Evolutionary conservation across 2,113 vertebrate species (phyloP).

Genomic region (Strix aluco): DNA sequence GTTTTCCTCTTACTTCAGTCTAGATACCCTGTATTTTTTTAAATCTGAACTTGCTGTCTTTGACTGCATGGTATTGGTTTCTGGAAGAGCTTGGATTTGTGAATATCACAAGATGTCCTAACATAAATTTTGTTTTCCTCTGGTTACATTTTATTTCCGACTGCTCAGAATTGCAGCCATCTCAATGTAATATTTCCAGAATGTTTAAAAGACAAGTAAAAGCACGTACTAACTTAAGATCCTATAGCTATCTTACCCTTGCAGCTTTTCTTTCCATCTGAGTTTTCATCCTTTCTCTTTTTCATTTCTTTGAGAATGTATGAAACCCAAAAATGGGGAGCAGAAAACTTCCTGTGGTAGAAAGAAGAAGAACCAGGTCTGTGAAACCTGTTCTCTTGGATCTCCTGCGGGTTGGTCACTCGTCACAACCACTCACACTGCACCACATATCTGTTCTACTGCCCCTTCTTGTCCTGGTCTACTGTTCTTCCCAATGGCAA

Average conservation of each 20-base stretch:
- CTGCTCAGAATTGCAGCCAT: not conserved
- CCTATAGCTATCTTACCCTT: not conserved
- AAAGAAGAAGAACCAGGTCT: not conserved
- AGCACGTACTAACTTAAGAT: not conserved
- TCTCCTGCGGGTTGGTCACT: not conserved
- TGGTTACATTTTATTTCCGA: not conserved
- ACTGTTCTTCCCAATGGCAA: not conserved
- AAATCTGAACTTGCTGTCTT: not conserved
- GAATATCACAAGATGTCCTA: not conserved
- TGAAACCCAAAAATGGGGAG: not conserved
- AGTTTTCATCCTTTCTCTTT: not conserved
- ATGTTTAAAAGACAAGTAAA: not conserved
- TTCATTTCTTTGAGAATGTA: not conserved
- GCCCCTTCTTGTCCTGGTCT: not conserved
- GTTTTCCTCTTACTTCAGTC: not conserved
- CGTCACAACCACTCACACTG: rapidly evolving
- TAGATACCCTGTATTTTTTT: not conserved
- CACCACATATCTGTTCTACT: not conserved
- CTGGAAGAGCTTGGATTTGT: not conserved
- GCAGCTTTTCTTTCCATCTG: not conserved
- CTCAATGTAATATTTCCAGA: not conserved
- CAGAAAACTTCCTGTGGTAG: not conserved
- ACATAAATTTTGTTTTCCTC: not conserved
- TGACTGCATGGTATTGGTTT: not conserved
- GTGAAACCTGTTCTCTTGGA: not conserved